Evolutionary conservation across 2,888 invertebrate species (phyloP), one percentile per base, ranked within the genome.

Genomic region (Villa cingulata): DNA sequence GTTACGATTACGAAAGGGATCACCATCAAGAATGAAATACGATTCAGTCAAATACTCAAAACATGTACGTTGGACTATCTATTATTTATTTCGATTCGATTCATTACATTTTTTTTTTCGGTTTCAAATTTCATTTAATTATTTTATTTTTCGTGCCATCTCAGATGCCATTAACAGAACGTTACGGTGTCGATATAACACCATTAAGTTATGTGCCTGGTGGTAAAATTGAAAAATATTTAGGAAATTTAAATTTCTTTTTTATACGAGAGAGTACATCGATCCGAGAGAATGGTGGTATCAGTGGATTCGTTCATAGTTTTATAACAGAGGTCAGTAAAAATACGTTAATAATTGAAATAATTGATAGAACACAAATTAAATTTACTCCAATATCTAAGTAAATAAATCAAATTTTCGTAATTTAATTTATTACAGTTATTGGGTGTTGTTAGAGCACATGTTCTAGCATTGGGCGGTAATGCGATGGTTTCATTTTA

Each of bases 401-500:
- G 36, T 38, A 39, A 9, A n/a, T n/a, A n/a, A n/a, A n/a, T 34
- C 4, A 15, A 34, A 16, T 36, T 16, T 16, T 34, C 34, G 12
- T 15, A 34, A 15, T 34, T 34, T 34, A 10, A 42, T 27, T 37
- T 2, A 37, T 49, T 53, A 43, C 52, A 76, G 73, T 70, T 95
- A 16, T 66, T 95, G 58, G 91, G 92, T 1, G 90, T 96, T 53
- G 88, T 89, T 2, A 77, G 95, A 45, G 90, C 95, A 4, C 92
- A 96, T 70, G 89, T 96, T 27, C 81, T 86, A 0, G 88, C 94
- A 1, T 70, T 96, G 32, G 94, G 95, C 23, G 96, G 96, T 4
- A 95, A 96, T 69, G 92, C 94, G 1, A 82, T 97, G 74, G 86
- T 94, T 0, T 87, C 92, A 1, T 95, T 89, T 70, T 90, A 88